phyloP scores from a whole-genome alignment of 2,797 vertebrate genomes.

The Botia kubotai region DNA sequence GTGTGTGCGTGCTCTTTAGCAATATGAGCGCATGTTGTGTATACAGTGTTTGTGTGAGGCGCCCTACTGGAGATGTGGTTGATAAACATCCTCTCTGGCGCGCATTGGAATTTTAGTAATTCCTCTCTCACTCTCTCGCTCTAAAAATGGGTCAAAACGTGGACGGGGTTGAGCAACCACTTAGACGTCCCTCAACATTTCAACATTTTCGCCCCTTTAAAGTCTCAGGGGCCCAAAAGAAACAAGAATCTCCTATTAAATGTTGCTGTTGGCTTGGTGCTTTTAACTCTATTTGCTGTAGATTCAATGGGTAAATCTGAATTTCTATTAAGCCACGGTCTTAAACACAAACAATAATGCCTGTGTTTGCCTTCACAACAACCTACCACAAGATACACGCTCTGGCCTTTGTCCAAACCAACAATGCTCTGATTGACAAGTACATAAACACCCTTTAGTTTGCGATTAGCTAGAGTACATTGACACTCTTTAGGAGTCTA shows the following conservation, averaged over 20 bases:
- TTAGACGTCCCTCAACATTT: constrained; percentile 20
- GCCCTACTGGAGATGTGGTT: constrained; percentile 69
- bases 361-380: constrained; percentile 28
- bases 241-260: not conserved
- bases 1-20: constrained; percentile 35
- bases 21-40: constrained; percentile 57
- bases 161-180: not conserved
- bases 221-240: constrained; percentile 12
- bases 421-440: constrained; percentile 43
- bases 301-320: constrained; percentile 9
- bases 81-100: constrained; percentile 76
- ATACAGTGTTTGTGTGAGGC: constrained; percentile 63
- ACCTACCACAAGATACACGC: constrained; percentile 11
- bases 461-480: constrained; percentile 14
- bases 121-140: constrained; percentile 47
- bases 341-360: constrained; percentile 31
- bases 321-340: not conserved
- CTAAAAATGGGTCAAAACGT: constrained; percentile 40
- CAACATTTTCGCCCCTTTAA: constrained; percentile 37
- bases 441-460: constrained; percentile 35
- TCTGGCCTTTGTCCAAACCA: constrained; percentile 20
- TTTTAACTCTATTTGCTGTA: constrained; percentile 7
- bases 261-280: not conserved
- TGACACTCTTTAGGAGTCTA: constrained; percentile 10
- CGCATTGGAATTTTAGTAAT: constrained; percentile 79